Conservation (phyloP, 2,113 vertebrate genomes). For the Thalassarche chlororhynchos region DNA sequence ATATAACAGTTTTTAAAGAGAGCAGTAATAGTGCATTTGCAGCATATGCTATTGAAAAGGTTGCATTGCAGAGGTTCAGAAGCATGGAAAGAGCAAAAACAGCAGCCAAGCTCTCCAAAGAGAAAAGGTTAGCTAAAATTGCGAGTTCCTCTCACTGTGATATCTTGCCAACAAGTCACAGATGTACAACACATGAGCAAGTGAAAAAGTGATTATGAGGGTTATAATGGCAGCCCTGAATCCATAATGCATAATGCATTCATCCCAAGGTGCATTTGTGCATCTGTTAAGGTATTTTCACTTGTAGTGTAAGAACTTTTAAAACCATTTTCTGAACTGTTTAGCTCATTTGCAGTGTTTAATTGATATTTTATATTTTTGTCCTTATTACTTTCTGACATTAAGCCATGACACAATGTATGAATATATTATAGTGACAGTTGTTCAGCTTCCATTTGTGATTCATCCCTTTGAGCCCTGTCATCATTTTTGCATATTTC, state of each 20-base stretch:
- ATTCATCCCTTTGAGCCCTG: conserved; percentile 11
- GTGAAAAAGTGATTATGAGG: conserved; percentile 38
- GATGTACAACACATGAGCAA: conserved; percentile 15
- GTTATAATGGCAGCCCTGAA: conserved; percentile 11
- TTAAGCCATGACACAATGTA: not conserved
- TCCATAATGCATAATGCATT: conserved; percentile 12
- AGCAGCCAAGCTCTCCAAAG: not conserved
- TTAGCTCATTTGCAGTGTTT: conserved; percentile 6
- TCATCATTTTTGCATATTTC: not conserved
- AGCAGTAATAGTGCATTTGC: not conserved
- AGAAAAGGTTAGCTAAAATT: conserved; percentile 20
- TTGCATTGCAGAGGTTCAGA: not conserved
- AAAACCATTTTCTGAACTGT: not conserved
- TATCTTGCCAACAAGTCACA: conserved; percentile 30
- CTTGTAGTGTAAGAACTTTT: not conserved
- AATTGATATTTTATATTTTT: conserved; percentile 59
- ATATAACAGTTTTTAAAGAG: not conserved
- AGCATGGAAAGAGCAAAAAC: not conserved
- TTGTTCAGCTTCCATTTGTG: not conserved
- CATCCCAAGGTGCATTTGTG: conserved; percentile 35
- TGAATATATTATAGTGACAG: not conserved
- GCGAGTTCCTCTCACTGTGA: not conserved
- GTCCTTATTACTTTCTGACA: not conserved
- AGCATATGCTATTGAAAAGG: not conserved
- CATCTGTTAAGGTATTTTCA: conserved; percentile 53